Conservation (phyloP, 2,113 vertebrate genomes). For the Glaucidium brasilianum region DNA sequence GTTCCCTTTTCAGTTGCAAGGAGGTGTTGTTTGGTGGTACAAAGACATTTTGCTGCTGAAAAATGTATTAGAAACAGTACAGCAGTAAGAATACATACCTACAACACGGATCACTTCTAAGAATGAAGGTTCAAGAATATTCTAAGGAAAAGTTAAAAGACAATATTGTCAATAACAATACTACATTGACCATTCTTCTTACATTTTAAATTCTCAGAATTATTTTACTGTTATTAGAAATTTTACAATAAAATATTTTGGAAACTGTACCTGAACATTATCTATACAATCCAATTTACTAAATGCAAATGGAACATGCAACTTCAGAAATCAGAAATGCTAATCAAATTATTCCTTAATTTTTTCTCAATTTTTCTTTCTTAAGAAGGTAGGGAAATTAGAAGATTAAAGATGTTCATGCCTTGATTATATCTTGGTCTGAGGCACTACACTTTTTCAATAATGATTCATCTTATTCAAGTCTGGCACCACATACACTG, state of each 20-base stretch:
- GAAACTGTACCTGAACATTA: background rate
- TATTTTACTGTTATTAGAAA: background rate
- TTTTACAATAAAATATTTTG: background rate
- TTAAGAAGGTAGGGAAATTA: background rate
- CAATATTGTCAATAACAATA: background rate
- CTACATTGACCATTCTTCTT: background rate
- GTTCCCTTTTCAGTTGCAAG: constrained; percentile 64
- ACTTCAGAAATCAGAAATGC: background rate
- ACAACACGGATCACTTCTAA: constrained; percentile 32
- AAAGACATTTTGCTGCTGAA: constrained; percentile 60
- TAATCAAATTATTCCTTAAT: background rate
- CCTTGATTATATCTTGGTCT: background rate
- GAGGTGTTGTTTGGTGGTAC: constrained; percentile 67
- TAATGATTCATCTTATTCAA: background rate
- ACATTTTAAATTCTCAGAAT: background rate
- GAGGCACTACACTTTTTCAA: background rate
- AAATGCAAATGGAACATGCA: background rate
- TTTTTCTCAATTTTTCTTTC: background rate
- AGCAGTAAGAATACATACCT: constrained; percentile 55
- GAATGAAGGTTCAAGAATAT: constrained; percentile 12
- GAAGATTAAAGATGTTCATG: background rate
- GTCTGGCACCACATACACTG: background rate
- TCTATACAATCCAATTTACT: background rate
- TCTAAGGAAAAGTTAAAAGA: background rate
- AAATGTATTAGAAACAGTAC: constrained; percentile 64